phyloP scores from a whole-genome alignment of 2,797 vertebrate genomes.

The Lepus oiostolus region DNA sequence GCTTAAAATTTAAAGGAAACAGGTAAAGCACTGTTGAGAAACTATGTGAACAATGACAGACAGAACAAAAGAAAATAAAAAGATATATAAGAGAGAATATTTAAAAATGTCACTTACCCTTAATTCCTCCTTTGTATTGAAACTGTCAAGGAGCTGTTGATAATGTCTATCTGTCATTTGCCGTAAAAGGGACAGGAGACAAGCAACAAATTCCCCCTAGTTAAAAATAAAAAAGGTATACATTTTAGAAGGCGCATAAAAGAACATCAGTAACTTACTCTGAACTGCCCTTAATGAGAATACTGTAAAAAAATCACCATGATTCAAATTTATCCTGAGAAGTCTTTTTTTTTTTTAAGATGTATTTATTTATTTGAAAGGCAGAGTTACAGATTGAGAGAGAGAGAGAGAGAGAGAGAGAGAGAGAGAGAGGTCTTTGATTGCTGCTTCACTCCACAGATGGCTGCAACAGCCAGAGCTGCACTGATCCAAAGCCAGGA shows the following conservation, averaged over 20 bases:
- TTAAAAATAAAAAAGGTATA: constrained; percentile 56
- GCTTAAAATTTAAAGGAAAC: constrained; percentile 19
- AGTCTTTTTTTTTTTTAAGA: background rate
- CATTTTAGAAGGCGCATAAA: constrained; percentile 27
- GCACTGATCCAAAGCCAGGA: no score
- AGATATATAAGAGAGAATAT: background rate
- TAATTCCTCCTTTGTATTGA: constrained; percentile 96
- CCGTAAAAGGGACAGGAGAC: constrained; percentile 95
- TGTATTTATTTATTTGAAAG: no score
- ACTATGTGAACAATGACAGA: background rate
- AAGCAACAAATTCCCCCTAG: constrained; percentile 98
- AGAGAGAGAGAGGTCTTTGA: no score
- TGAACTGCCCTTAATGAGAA: constrained; percentile 2
- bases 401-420: no score
- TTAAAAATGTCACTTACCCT: constrained; percentile 91
- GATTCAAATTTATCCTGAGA: background rate
- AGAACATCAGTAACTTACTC: constrained; percentile 36
- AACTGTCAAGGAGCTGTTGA: constrained; percentile 97
- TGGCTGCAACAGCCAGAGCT: no score
- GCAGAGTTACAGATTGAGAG: no score
- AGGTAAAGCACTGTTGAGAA: background rate
- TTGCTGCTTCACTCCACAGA: no score
- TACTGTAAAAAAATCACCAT: background rate
- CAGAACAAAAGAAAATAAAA: background rate
- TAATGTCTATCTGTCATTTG: constrained; percentile 99